Evolutionary conservation across 2,113 vertebrate genomes (phyloP).

Genomic region (Dicerorhinus sumatrensis): DNA sequence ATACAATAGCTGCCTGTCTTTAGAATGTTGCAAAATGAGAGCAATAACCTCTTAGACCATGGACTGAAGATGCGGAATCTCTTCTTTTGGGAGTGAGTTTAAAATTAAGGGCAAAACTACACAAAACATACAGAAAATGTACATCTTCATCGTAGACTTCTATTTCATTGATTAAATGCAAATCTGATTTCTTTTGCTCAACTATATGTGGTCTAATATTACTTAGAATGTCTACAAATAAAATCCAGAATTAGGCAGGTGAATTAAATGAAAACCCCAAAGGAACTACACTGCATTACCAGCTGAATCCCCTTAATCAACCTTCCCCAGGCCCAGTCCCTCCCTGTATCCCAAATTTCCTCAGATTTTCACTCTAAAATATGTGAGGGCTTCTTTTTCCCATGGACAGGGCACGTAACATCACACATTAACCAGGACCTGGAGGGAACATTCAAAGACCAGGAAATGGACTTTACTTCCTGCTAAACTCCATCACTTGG

Average conservation of each 20-base stretch:
- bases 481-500: not conserved
- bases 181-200: constrained; percentile 39
- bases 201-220: not conserved
- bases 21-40: not conserved
- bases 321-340: not conserved
- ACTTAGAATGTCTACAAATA: not conserved
- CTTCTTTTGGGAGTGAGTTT: not conserved
- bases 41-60: not conserved
- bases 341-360: not conserved
- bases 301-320: not conserved
- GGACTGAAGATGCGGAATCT: not conserved
- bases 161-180: constrained; percentile 15
- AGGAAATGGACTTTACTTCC: constrained; percentile 10
- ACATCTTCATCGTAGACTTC: not conserved
- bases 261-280: not conserved
- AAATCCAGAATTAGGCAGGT: constrained; percentile 12
- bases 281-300: not conserved
- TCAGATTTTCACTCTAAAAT: constrained; percentile 35
- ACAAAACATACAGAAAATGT: constrained; percentile 11
- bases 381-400: not conserved
- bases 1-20: constrained; percentile 17
- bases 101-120: constrained; percentile 6
- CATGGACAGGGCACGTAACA: not conserved
- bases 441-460: not conserved
- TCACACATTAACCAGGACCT: not conserved